Conservation (phyloP, 2,113 vertebrate genomes). For the Rostratula benghalensis region DNA sequence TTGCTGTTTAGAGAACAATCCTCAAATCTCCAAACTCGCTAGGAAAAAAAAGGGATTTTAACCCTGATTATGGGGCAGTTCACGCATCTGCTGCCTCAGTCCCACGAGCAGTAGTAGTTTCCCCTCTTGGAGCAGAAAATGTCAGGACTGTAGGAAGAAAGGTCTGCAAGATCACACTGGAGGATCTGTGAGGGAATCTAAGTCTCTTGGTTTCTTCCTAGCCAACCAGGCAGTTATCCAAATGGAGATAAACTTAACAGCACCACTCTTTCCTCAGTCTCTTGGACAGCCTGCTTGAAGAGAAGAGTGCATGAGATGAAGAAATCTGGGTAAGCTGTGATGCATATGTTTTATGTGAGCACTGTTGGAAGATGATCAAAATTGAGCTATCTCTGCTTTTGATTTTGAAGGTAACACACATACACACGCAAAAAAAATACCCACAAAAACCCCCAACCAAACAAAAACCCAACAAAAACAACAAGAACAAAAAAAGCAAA, state of each 20-base stretch:
- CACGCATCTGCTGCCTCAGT: not conserved
- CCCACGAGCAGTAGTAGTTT: rapidly evolving
- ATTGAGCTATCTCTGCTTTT: not conserved
- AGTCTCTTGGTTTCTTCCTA: not conserved
- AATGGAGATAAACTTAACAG: not conserved
- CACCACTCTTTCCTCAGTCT: not conserved
- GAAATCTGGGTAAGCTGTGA: not conserved
- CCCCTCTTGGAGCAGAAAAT: not conserved
- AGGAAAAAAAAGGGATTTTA: not conserved
- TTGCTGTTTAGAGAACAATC: not conserved
- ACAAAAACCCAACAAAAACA: no score
- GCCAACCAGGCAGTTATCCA: not conserved
- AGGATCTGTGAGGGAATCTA: not conserved
- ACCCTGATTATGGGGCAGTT: not conserved
- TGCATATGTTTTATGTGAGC: not conserved
- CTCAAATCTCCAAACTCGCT: not conserved
- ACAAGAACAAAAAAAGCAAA: no score
- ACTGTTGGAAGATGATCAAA: not conserved
- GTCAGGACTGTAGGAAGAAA: not conserved
- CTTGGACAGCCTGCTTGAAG: not conserved
- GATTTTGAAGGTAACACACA: not conserved
- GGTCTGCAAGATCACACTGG: not conserved
- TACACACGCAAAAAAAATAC: no score
- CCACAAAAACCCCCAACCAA: no score
- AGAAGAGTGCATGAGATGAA: not conserved